A percentile compares a stretch with the other conserved stretches of the same genome.
Conservation (phyloP, 2,797 vertebrate species). For the Bradypus variegatus region DNA sequence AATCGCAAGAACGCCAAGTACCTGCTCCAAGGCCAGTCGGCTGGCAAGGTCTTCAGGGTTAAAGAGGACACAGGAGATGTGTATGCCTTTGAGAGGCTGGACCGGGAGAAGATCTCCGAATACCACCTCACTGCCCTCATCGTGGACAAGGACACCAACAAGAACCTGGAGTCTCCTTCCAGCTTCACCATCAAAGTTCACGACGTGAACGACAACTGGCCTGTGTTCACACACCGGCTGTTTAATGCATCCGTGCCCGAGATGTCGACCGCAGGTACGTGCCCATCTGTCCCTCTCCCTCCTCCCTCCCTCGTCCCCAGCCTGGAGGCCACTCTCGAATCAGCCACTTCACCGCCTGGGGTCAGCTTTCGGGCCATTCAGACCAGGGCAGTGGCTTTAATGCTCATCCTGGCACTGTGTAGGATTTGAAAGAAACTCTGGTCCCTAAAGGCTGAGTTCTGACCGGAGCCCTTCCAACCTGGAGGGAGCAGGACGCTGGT, state of each 20-base stretch:
- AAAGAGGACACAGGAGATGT: constrained; percentile 70
- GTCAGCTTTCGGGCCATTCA: background rate
- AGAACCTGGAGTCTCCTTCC: constrained; percentile 72
- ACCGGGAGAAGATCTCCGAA: constrained; percentile 75
- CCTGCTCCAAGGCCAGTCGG: constrained; percentile 71
- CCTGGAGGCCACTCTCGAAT: background rate
- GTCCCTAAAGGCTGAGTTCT: background rate
- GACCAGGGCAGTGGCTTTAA: background rate
- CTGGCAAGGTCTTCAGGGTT: constrained; percentile 74
- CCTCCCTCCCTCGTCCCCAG: background rate
- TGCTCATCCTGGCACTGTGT: background rate
- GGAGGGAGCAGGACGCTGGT: background rate
- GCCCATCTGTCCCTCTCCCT: background rate
- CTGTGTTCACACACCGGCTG: constrained; percentile 69
- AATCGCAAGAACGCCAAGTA: constrained; percentile 70
- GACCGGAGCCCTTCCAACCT: background rate
- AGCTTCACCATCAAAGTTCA: constrained; percentile 76
- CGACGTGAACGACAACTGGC: constrained; percentile 78
- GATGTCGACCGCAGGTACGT: constrained; percentile 75
- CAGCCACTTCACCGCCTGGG: background rate
- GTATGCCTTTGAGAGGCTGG: constrained; percentile 73
- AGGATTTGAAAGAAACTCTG: background rate
- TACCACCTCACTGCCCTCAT: constrained; percentile 75
- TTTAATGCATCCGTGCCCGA: constrained; percentile 78
- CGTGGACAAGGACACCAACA: constrained; percentile 69